These are phyloP conservation scores for Manacus vitellinus DNA, from an alignment of 2,113 vertebrate species.

Conservation along the genomic window DNA sequence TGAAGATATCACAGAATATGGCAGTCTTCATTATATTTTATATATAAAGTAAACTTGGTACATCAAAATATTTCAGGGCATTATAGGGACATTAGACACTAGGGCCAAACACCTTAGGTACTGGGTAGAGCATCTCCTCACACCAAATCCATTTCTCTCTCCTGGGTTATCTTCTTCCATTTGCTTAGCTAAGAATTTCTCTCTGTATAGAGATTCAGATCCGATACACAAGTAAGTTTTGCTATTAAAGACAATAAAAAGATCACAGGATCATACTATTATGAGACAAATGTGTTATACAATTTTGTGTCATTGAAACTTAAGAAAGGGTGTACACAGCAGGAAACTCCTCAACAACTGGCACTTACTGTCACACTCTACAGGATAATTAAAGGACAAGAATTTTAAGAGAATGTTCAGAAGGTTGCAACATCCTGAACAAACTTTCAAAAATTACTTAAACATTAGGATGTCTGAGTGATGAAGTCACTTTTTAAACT, in stretches of 20 bases:
- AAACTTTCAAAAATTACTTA: background rate
- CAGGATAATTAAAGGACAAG: background rate
- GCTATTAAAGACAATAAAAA: conserved; percentile 60
- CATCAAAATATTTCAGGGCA: conserved; percentile 23
- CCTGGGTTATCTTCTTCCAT: conserved; percentile 50
- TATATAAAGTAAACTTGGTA: background rate
- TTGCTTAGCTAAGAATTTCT: conserved; percentile 64
- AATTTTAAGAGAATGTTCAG: background rate
- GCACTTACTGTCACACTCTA: background rate
- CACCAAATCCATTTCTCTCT: conserved; percentile 58
- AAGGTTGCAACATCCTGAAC: background rate
- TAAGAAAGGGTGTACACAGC: background rate
- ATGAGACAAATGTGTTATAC: background rate
- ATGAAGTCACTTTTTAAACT: background rate
- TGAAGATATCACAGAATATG: background rate
- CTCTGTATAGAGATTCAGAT: conserved; percentile 63
- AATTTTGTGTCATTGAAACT: conserved; percentile 1
- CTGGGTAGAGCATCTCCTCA: conserved; percentile 58
- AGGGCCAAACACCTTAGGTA: conserved; percentile 56
- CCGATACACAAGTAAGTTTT: conserved; percentile 41
- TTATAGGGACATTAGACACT: conserved; percentile 40
- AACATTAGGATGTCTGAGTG: background rate
- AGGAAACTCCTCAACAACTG: background rate
- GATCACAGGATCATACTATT: conserved; percentile 42
- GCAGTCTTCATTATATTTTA: background rate